phyloP scores from a whole-genome alignment of 37 sponge, comb jelly and placozoan species.

The Chondrilla cf. caribensis region DNA sequence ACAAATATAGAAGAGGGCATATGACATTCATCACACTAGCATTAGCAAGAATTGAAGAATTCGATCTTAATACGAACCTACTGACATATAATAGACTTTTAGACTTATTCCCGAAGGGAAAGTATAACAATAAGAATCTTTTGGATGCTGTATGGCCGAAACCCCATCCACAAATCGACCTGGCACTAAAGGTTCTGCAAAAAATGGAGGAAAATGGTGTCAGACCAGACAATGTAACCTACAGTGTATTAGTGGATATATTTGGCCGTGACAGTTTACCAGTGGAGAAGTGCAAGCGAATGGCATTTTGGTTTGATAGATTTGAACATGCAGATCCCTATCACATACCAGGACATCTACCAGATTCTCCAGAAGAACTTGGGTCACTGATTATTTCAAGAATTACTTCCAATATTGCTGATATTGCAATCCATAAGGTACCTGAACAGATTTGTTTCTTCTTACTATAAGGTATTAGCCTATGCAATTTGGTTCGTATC shows the following conservation, averaged over 20 bases:
- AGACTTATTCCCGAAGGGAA: conserved; percentile 78
- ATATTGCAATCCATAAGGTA: conserved; percentile 55
- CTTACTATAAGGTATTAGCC: too few relatives aligned
- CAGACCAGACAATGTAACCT: conserved; percentile 66
- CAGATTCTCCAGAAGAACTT: conserved; percentile 45
- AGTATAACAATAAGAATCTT: conserved; percentile 54
- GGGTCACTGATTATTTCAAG: conserved; percentile 46
- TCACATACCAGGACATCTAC: conserved; percentile 41
- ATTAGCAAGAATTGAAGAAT: conserved; percentile 74
- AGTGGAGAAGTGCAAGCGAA: conserved; percentile 75
- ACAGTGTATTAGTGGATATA: conserved; percentile 49
- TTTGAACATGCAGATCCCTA: conserved; percentile 83
- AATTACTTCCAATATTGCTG: conserved; percentile 35
- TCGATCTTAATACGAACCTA: conserved; percentile 69
- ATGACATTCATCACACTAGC: conserved; percentile 70
- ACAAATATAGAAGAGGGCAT: conserved; percentile 74
- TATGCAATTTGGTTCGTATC: too few relatives aligned
- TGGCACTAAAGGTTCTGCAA: conserved; percentile 67
- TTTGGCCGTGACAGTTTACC: conserved; percentile 82
- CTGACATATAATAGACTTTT: conserved; percentile 76
- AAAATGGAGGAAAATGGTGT: conserved; percentile 93
- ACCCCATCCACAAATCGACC: conserved; percentile 81
- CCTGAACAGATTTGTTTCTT: too few relatives aligned
- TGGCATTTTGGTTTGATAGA: conserved; percentile 82
- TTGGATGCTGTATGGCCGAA: conserved; percentile 89